Evolutionary conservation across 2,888 invertebrate genomes (phyloP).

Genomic region (Cynaeus angustus): DNA sequence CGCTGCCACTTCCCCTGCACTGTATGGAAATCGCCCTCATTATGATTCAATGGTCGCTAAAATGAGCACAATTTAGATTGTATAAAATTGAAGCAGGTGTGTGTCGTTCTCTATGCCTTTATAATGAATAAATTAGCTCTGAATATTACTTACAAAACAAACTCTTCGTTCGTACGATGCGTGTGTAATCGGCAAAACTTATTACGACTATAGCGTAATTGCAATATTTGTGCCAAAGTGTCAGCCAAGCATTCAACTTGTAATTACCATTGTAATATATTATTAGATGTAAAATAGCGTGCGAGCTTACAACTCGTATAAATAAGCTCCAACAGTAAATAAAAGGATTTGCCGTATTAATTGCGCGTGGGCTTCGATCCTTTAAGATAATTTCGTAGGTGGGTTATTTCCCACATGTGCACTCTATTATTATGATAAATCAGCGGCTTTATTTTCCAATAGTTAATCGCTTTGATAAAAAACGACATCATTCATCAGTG

Average conservation of each 20-base stretch:
- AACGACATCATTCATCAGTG: slow-evolving; percentile 2
- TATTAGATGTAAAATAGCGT: slow-evolving; percentile 41
- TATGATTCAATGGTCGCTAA: not conserved
- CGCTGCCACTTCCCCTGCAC: too few species aligned
- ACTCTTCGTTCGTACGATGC: slow-evolving; percentile 16
- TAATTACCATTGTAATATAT: slow-evolving; percentile 46
- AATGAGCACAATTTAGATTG: not conserved
- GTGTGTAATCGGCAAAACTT: slow-evolving; percentile 38
- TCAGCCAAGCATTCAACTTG: slow-evolving; percentile 43
- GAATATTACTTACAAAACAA: slow-evolving; percentile 29
- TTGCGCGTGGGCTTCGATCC: slow-evolving; percentile 45
- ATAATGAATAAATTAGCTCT: slow-evolving; percentile 37
- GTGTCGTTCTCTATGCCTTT: slow-evolving; percentile 14
- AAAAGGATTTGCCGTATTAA: slow-evolving; percentile 43
- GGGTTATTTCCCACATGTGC: slow-evolving; percentile 39
- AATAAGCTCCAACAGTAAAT: slow-evolving; percentile 43
- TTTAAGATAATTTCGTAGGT: slow-evolving; percentile 44
- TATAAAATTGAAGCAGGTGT: slow-evolving; percentile 13
- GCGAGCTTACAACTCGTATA: slow-evolving; percentile 28
- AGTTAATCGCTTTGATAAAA: slow-evolving; percentile 21
- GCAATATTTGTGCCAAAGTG: slow-evolving; percentile 44
- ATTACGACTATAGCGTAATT: slow-evolving; percentile 32
- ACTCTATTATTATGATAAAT: slow-evolving; percentile 39
- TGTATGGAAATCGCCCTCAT: not conserved
- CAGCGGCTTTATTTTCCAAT: slow-evolving; percentile 35